A percentile compares a stretch with the other conserved stretches of the same genome.
Conservation (phyloP, 1,140 invertebrate genomes). For the Anthonomus grandis region DNA sequence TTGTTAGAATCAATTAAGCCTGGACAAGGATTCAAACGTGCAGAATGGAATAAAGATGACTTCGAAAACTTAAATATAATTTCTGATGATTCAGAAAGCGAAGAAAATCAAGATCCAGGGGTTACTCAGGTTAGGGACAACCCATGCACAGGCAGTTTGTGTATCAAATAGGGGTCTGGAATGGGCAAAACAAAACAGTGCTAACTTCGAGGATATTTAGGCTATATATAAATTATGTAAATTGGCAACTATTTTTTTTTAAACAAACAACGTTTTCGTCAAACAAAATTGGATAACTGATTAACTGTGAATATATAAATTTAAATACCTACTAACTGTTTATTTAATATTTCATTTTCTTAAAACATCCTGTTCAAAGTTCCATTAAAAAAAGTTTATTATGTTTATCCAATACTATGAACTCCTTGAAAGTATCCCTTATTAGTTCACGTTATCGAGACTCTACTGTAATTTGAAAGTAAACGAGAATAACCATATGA, state of each 20-base stretch:
- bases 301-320: too few relatives aligned
- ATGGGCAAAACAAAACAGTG: background rate
- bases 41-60: background rate
- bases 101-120: background rate
- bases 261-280: conserved; percentile 1
- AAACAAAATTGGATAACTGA: conserved; percentile 1
- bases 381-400: too few relatives aligned
- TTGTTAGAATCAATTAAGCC: background rate
- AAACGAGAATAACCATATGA: too few relatives aligned
- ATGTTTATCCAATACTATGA: too few relatives aligned
- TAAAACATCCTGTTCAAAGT: too few relatives aligned
- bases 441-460: too few relatives aligned
- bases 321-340: too few relatives aligned
- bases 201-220: background rate
- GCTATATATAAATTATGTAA: background rate
- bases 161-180: too few relatives aligned
- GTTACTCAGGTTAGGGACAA: background rate
- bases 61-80: background rate
- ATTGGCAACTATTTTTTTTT: background rate
- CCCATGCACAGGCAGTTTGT: background rate
- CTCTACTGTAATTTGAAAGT: too few relatives aligned
- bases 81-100: background rate
- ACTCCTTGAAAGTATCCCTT: too few relatives aligned
- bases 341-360: too few relatives aligned
- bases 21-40: background rate